A percentile compares a stretch with the other conserved stretches of the same genome.
Evolutionary conservation across 2,113 vertebrate species (phyloP).

Genomic region (Scomber japonicus): DNA sequence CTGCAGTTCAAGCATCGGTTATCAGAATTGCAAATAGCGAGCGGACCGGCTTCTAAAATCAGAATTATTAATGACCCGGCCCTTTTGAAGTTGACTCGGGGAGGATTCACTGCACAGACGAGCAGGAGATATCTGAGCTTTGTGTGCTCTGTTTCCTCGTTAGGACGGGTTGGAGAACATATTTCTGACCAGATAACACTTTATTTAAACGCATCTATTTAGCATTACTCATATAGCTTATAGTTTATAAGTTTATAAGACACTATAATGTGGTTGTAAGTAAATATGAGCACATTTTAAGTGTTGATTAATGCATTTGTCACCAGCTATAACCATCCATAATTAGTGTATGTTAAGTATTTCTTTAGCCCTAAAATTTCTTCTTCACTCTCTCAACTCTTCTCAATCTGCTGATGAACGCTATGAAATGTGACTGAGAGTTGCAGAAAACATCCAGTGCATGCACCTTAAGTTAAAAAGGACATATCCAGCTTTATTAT

Average conservation of each 20-base stretch:
- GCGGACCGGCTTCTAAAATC: constrained; percentile 53
- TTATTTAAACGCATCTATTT: constrained; percentile 1
- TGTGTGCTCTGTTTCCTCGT: neutral
- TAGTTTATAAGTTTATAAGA: neutral
- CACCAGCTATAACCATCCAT: too few relatives aligned
- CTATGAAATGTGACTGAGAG: too few relatives aligned
- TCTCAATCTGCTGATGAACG: too few relatives aligned
- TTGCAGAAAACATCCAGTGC: too few relatives aligned
- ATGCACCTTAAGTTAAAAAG: too few relatives aligned
- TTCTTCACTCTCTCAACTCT: too few relatives aligned
- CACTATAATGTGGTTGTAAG: neutral
- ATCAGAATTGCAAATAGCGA: constrained; percentile 77
- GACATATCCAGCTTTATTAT: too few relatives aligned
- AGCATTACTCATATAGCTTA: neutral
- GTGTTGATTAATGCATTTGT: too few relatives aligned
- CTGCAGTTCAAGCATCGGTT: constrained; percentile 29
- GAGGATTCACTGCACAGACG: constrained; percentile 33
- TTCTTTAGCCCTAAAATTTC: too few relatives aligned
- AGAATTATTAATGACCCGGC: constrained; percentile 73
- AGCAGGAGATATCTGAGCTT: constrained; percentile 22
- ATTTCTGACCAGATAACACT: neutral
- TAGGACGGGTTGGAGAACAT: neutral
- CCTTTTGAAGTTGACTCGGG: constrained; percentile 58
- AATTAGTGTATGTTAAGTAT: too few relatives aligned
- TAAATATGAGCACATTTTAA: neutral